Evolutionary conservation across 2,113 vertebrate species (phyloP).

Genomic region (Puntigrus tetrazona): DNA sequence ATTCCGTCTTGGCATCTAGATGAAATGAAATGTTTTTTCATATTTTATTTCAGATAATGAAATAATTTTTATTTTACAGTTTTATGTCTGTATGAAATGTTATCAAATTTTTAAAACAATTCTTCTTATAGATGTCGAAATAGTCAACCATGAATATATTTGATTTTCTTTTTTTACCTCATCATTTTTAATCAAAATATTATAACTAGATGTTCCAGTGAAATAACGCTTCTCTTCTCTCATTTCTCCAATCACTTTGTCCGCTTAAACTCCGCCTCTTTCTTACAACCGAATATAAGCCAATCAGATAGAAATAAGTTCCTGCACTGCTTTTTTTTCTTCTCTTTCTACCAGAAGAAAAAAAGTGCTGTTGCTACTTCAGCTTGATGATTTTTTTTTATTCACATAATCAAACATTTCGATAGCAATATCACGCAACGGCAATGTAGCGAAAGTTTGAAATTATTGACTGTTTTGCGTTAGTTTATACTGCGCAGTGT

Average conservation of each 20-base stretch:
- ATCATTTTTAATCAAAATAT: neutral
- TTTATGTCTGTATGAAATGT: too few species aligned
- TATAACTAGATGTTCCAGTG: neutral
- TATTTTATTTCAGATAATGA: too few species aligned
- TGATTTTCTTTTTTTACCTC: neutral
- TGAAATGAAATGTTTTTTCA: too few species aligned
- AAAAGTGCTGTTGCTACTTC: neutral
- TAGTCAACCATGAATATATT: neutral
- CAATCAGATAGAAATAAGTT: neutral
- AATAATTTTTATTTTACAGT: too few species aligned
- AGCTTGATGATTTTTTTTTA: neutral
- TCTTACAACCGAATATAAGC: neutral
- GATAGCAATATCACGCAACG: neutral
- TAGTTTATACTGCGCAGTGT: neutral
- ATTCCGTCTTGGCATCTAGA: too few species aligned
- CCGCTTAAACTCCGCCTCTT: neutral
- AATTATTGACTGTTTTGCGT: neutral
- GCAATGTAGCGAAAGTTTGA: neutral
- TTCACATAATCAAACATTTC: neutral
- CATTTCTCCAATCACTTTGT: neutral
- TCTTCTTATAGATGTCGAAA: neutral
- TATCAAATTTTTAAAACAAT: too few species aligned
- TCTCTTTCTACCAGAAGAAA: neutral
- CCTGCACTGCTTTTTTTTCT: neutral
- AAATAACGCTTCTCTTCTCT: too few species aligned